These are phyloP conservation scores for Elysia chlorotica DNA, from an alignment of 1,140 invertebrate species.

Conservation along the genomic window DNA sequence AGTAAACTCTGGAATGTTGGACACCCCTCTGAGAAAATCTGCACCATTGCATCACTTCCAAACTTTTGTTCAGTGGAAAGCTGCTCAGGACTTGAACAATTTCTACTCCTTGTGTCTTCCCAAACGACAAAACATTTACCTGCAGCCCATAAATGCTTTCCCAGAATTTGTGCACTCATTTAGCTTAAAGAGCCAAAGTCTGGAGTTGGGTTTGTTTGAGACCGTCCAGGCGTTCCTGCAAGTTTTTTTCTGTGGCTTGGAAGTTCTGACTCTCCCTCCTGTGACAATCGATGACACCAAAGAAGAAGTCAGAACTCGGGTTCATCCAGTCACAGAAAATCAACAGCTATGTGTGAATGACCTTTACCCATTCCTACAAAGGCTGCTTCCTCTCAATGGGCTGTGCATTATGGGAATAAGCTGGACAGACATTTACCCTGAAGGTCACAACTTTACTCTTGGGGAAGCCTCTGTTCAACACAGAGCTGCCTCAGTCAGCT, in stretches of 20 bases:
- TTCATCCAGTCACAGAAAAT: conserved; percentile 34
- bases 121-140: conserved; percentile 39
- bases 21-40: conserved; percentile 25
- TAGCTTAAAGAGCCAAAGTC: conserved; percentile 19
- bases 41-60: conserved; percentile 33
- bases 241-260: conserved; percentile 39
- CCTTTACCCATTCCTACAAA: conserved; percentile 37
- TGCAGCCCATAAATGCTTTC: conserved; percentile 43
- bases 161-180: conserved; percentile 44
- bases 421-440: conserved; percentile 53
- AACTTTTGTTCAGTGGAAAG: conserved; percentile 45
- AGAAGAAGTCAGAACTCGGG: conserved; percentile 31
- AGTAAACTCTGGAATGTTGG: conserved; percentile 20
- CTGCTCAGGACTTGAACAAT: conserved; percentile 30
- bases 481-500: conserved; percentile 41
- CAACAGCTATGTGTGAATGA: conserved; percentile 42
- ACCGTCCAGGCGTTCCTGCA: conserved; percentile 39
- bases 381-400: conserved; percentile 38
- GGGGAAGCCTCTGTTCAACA: conserved; percentile 40
- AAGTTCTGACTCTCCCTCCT: conserved; percentile 30
- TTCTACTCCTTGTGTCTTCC: conserved; percentile 27
- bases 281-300: conserved; percentile 24
- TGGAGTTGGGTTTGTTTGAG: conserved; percentile 31
- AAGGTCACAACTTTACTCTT: conserved; percentile 50
- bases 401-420: conserved; percentile 43